Evolutionary conservation across 2,888 invertebrate genomes (phyloP).

Genomic region (Branchipolynoe longqiensis): DNA sequence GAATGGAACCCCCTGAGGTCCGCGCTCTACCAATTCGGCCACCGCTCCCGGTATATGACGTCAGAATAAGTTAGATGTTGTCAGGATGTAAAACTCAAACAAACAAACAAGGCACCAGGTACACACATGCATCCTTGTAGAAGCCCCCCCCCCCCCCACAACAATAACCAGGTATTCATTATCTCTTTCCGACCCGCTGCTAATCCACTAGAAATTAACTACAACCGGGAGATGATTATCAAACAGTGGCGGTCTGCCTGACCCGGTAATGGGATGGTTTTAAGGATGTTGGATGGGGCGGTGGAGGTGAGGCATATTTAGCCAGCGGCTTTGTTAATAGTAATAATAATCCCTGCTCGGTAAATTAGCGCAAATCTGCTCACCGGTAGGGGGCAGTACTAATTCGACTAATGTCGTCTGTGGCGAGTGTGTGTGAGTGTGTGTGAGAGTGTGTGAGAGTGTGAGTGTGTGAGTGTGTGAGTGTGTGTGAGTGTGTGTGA

Average conservation of each 20-base stretch:
- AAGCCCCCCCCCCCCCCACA: too few species aligned
- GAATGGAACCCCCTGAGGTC: too few species aligned
- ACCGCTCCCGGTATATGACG: too few species aligned
- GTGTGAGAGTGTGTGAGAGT: not conserved
- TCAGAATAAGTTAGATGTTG: too few species aligned
- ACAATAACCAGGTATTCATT: not conserved
- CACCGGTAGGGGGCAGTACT: constrained; percentile 19
- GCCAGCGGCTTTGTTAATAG: constrained; percentile 1
- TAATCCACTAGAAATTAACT: constrained; percentile 49
- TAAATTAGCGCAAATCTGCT: constrained; percentile 47
- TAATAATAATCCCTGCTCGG: not conserved
- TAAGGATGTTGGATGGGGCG: too few species aligned
- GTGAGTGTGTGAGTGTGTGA: too few species aligned
- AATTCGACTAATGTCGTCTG: constrained; percentile 38
- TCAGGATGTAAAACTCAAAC: too few species aligned
- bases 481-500: not conserved
- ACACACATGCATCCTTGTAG: constrained; percentile 15
- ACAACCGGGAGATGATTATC: constrained; percentile 47
- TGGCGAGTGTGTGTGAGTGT: not conserved
- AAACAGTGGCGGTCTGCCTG: constrained; percentile 37
- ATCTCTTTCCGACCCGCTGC: constrained; percentile 18
- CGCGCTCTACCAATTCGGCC: too few species aligned
- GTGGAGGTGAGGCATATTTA: constrained; percentile 8
- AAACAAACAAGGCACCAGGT: too few species aligned
- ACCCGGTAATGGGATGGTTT: too few species aligned